Conservation (phyloP, 2,113 vertebrate genomes). For the Ellobius talpinus region DNA sequence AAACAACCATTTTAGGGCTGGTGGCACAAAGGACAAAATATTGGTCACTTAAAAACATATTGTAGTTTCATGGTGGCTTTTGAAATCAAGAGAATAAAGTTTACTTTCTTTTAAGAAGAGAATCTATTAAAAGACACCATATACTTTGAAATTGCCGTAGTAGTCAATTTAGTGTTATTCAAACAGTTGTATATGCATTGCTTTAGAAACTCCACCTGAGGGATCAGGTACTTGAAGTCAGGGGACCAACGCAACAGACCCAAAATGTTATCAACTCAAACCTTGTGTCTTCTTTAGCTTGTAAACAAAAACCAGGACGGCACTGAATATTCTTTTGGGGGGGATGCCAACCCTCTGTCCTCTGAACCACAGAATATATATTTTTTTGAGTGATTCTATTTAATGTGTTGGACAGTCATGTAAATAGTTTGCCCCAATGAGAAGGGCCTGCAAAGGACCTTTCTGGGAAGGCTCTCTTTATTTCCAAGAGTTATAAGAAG, state of each 20-base stretch:
- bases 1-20: background rate
- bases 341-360: fast-evolving
- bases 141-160: constrained; percentile 46
- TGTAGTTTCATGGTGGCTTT: constrained; percentile 36
- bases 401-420: fast-evolving
- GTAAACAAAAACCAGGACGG: background rate
- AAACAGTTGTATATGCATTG: background rate
- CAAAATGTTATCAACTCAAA: background rate
- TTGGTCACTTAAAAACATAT: background rate
- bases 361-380: background rate
- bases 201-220: background rate
- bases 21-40: constrained; percentile 48
- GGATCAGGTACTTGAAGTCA: background rate
- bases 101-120: constrained; percentile 39
- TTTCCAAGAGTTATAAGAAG: background rate
- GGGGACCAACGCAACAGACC: background rate
- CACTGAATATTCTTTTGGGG: fast-evolving
- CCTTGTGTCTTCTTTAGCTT: background rate
- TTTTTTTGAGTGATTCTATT: background rate
- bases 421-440: background rate
- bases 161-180: constrained; percentile 41
- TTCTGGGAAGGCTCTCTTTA: background rate
- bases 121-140: constrained; percentile 18
- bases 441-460: background rate
- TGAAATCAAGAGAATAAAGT: background rate